A percentile compares a stretch with the other conserved stretches of the same genome.
These are phyloP conservation scores for Fragum whitleyi DNA, from an alignment of 2,888 invertebrate species.

Conservation along the genomic window DNA sequence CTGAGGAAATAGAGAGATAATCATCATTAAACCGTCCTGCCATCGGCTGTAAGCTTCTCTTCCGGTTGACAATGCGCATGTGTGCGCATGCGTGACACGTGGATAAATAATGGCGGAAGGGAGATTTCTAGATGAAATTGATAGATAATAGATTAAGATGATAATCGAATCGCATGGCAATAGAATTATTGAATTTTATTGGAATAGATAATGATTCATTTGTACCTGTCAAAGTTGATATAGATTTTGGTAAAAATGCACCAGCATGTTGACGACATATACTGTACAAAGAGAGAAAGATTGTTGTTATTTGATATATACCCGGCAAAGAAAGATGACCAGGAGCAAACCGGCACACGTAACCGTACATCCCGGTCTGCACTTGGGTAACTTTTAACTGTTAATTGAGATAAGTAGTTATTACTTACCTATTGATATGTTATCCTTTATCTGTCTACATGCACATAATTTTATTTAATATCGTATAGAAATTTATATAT, in stretches of 20 bases:
- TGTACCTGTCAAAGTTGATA: slow-evolving; percentile 13
- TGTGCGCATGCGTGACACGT: slow-evolving; percentile 6
- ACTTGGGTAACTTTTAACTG: too few species aligned
- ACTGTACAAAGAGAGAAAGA: too few species aligned
- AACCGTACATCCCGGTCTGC: too few species aligned
- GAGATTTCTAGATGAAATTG: slow-evolving; percentile 11
- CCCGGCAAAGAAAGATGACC: too few species aligned
- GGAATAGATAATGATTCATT: neutral
- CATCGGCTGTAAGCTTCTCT: neutral
- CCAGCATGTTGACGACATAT: neutral
- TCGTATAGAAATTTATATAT: too few species aligned
- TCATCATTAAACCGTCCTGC: slow-evolving; percentile 18
- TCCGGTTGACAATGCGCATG: slow-evolving; percentile 27
- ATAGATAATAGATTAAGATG: slow-evolving; percentile 26
- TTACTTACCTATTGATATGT: too few species aligned
- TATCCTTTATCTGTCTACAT: too few species aligned
- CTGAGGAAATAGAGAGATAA: slow-evolving; percentile 17
- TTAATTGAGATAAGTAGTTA: too few species aligned
- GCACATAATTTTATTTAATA: too few species aligned
- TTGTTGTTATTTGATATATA: too few species aligned
- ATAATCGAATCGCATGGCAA: slow-evolving; percentile 22
- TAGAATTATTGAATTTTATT: neutral
- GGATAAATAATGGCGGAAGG: slow-evolving; percentile 3
- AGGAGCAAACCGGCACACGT: too few species aligned
- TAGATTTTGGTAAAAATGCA: neutral